Conservation (phyloP, 2,888 invertebrate genomes). For the Cantharis flavilabris region DNA sequence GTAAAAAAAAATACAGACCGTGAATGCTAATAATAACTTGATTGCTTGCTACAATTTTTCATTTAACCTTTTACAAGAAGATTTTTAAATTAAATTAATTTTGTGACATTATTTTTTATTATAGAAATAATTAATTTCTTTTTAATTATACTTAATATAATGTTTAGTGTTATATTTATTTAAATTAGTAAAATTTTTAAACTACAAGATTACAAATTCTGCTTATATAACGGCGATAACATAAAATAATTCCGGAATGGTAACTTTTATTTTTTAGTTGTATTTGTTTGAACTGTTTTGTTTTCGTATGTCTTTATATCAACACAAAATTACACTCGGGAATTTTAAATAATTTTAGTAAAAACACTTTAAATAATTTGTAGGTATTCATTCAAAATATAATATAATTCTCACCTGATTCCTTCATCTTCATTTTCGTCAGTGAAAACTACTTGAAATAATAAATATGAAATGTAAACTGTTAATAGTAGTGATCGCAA, state of each 20-base stretch:
- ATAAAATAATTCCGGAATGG: too few relatives aligned
- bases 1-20: background rate
- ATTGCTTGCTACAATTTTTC: background rate
- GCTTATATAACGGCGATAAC: too few relatives aligned
- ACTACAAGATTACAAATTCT: background rate
- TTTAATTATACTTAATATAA: background rate
- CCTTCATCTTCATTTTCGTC: background rate
- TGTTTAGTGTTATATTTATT: background rate
- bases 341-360: too few relatives aligned
- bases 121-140: background rate
- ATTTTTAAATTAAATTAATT: background rate
- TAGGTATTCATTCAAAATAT: background rate
- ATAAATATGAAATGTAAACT: background rate
- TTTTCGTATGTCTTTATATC: too few relatives aligned
- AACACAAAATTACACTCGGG: too few relatives aligned
- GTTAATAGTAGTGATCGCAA: background rate
- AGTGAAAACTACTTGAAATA: background rate
- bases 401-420: background rate
- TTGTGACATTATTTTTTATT: background rate
- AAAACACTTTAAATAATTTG: background rate
- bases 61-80: background rate
- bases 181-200: background rate
- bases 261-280: too few relatives aligned
- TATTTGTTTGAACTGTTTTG: too few relatives aligned
- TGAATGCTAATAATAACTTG: background rate